A percentile compares a stretch with the other conserved stretches of the same genome.
These are phyloP conservation scores for Agrochola macilenta DNA, from an alignment of 2,888 invertebrate genomes.

Conservation along the genomic window DNA sequence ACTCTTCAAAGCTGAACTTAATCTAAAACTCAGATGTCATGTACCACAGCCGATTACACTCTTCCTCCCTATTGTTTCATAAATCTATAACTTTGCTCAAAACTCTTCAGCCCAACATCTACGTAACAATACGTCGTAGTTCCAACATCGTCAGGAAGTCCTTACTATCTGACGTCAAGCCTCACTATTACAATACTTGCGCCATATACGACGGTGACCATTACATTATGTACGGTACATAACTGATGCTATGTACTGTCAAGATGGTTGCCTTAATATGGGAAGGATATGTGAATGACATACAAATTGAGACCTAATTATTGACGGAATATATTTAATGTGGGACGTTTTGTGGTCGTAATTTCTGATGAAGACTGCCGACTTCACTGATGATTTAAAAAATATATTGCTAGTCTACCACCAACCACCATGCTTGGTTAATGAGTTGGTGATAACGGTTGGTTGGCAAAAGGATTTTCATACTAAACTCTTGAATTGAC, in stretches of 20 bases:
- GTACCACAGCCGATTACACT: too few species aligned
- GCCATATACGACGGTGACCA: conserved; percentile 35
- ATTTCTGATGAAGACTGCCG: too few species aligned
- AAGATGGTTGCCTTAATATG: conserved; percentile 29
- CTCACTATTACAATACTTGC: conserved; percentile 37
- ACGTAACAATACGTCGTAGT: conserved; percentile 50
- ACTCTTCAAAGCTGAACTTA: too few species aligned
- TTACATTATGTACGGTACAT: conserved; percentile 35
- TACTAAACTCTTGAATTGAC: background rate
- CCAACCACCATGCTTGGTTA: background rate
- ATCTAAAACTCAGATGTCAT: too few species aligned
- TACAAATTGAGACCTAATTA: conserved; percentile 44
- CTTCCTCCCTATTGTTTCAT: too few species aligned
- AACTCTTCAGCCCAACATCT: background rate
- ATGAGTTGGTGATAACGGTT: background rate
- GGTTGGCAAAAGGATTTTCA: background rate
- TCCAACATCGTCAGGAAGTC: conserved; percentile 53
- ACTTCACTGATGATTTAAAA: background rate
- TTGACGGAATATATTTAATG: conserved; percentile 12
- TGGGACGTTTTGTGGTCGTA: background rate
- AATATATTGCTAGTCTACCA: background rate
- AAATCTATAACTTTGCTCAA: too few species aligned
- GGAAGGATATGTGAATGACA: conserved; percentile 22
- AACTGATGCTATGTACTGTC: conserved; percentile 19
- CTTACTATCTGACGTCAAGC: conserved; percentile 51